Conservation (phyloP, 1,140 invertebrate genomes). For the Apolygus lucorum region DNA sequence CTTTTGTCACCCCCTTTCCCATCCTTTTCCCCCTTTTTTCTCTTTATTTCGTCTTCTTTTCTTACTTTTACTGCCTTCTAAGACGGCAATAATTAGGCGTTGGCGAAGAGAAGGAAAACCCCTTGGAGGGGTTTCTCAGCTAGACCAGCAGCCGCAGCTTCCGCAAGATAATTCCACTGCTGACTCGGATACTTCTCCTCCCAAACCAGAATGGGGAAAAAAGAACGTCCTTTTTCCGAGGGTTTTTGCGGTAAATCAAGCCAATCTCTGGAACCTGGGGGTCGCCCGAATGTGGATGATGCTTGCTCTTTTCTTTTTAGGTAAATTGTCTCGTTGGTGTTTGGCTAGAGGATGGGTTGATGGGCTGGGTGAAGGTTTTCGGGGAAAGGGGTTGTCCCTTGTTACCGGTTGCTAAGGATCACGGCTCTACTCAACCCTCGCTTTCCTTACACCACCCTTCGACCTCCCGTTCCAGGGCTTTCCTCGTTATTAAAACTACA, state of each 20-base stretch:
- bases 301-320: not conserved
- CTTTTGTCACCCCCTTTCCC: conserved; percentile 3
- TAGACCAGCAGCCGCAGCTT: not conserved
- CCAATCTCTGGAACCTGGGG: not conserved
- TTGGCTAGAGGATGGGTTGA: not conserved
- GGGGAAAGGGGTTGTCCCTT: not conserved
- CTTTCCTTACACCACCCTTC: not conserved
- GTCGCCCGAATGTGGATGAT: conserved; percentile 16
- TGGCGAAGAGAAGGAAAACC: not conserved
- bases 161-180: conserved; percentile 3
- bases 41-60: conserved; percentile 1
- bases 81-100: conserved; percentile 9
- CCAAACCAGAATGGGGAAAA: not conserved
- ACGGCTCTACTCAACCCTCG: not conserved
- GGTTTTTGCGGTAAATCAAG: conserved; percentile 10
- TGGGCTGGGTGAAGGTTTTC: not conserved
- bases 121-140: not conserved
- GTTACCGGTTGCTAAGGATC: conserved; percentile 11
- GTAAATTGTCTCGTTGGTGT: conserved; percentile 6
- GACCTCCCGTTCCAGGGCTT: too few species aligned
- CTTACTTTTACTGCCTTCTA: conserved; percentile 7
- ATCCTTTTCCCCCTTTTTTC: not conserved
- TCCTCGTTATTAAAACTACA: conserved; percentile 12
- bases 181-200: conserved; percentile 8
- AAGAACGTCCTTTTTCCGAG: too few species aligned